Evolutionary conservation across 2,888 invertebrate species (phyloP), one percentile per base, ranked within the genome.

Genomic region (Yponomeuta sedellus): DNA sequence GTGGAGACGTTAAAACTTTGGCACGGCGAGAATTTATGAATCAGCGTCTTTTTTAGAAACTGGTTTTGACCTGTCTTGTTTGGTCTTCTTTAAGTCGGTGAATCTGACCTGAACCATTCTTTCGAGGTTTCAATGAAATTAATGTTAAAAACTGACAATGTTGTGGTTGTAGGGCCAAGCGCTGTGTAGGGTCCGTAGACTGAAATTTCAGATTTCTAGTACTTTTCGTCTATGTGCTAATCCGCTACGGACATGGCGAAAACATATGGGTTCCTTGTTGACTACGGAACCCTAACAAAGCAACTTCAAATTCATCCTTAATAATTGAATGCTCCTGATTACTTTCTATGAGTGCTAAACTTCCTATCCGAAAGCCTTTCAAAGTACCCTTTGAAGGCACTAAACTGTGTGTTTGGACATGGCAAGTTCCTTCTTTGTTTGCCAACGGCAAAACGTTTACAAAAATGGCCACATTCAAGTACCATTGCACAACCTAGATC

Each of bases 401-500:
- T 5, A 34, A 8, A 0, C 5, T 34, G 34, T 5, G 34, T 8
- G 34, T 34, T 34, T 34, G 5, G 34, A 34, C 34, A 12, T 52
- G 44, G 44, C 8, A 16, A 52, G 12, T 16, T 52, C 5, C 44
- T 16, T 52, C 44, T 52, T 52, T 52, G 16, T 52, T 52, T 52
- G 16, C 44, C 22, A 22, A 58, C 20, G n/a, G 58, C 11, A 22
- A 58, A 19, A 58, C 22, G 58, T 22, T 19, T 58, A 58, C 58
- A 58, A 58, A 58, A 58, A 22, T 11, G 58, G 58, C 20, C 11
- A 19, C 58, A 22, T 22, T 58, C 20, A 10, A 22, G 58, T 58
- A 58, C 58, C 58, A 19, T 58, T 58, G 58, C 19, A 58, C 58
- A 58, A 58, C 58, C 58, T 19, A 58, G 67, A 66, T 68, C 69